Base-by-base conservation (phyloP, 2,888 invertebrate genomes). In the Drosophila pseudotalamancana region DNA sequence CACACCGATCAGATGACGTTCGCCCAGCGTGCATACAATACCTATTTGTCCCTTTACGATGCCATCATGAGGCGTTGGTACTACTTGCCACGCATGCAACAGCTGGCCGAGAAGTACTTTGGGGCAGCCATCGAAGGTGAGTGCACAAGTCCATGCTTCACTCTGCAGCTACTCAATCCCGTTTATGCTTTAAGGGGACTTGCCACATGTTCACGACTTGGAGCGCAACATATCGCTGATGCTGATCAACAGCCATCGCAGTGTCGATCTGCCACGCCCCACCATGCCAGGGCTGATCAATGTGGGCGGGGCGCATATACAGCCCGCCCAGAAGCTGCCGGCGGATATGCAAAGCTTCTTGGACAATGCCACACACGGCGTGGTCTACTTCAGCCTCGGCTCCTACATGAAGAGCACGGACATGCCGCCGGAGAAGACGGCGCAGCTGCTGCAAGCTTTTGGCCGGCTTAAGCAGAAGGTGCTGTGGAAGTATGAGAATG, bases 401-500 rank as follows among this genome's bases (percentile, higher is more conserved):
- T 92, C 92, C 1, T 90, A 91, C 27, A 80, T 92, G 69, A 90
- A 91, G 60, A 91, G 91, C 49, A 89, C 89, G 1, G 90, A 91
- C 43, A 89, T 93, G 89, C 92, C 92, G 5, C 70, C 88, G 4
- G 90, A 92, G 18, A 91, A 90, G 56, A 79, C 91, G 0, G 66
- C 87, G 3, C 76, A 89, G 12, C 85, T 92, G 5, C 69, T 92
- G 0, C 89, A 90, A 5, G 92, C 92, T 1, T 93, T 93, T 64
- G 80, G 91, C 3, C 81, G 90, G 60, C 75, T 93, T 0, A 92
- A 92, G 56, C 92, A 92, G 66, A 90, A 90, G 42, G 92, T 93
- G n/a, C 65, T 93, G 2, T 93, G 93, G 93, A 93, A 93, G 75
- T 93, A 92, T 87, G 93, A 93, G 70, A 91, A 91, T 21, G 89